Percentiles rank a stretch among this genome's conserved stretches.
Conservation (phyloP, 2,888 invertebrate species). For the Sesia bembeciformis region DNA sequence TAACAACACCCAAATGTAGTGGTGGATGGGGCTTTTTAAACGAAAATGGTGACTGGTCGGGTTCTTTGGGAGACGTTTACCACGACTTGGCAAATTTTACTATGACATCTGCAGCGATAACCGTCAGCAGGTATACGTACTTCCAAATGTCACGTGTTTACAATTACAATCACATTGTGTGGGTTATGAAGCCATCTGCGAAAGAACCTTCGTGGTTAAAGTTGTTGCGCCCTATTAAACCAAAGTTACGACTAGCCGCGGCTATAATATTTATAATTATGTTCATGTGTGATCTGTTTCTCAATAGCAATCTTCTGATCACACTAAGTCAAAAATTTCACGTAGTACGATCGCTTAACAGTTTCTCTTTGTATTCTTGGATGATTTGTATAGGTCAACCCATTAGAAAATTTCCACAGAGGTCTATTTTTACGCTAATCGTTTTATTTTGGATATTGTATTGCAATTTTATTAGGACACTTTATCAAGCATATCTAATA, state of each 20-base stretch:
- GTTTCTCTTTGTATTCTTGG: conserved; percentile 35
- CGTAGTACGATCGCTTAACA: neutral
- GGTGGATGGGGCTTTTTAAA: conserved; percentile 44
- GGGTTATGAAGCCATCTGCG: conserved; percentile 41
- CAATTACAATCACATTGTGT: conserved; percentile 24
- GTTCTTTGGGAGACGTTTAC: conserved; percentile 46
- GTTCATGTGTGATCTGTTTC: conserved; percentile 23
- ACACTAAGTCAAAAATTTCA: neutral
- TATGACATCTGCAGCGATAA: conserved; percentile 48
- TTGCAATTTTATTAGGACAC: conserved; percentile 46
- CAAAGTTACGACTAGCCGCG: conserved; percentile 27
- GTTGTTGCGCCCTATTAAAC: conserved; percentile 41
- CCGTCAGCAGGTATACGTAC: conserved; percentile 29
- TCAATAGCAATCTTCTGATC: conserved; percentile 20
- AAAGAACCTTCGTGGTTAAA: conserved; percentile 38
- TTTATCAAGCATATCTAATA: conserved; percentile 51
- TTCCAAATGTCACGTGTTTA: conserved; percentile 47
- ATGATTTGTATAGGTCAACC: conserved; percentile 51
- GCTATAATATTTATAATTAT: conserved; percentile 30
- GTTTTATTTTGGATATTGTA: conserved; percentile 48
- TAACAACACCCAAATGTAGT: conserved; percentile 38
- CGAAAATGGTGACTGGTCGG: conserved; percentile 42
- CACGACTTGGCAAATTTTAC: conserved; percentile 50
- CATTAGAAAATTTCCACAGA: conserved; percentile 29
- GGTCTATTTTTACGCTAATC: conserved; percentile 27